phyloP scores from a whole-genome alignment of 2,888 invertebrate species.

The Trichopria drosophilae region DNA sequence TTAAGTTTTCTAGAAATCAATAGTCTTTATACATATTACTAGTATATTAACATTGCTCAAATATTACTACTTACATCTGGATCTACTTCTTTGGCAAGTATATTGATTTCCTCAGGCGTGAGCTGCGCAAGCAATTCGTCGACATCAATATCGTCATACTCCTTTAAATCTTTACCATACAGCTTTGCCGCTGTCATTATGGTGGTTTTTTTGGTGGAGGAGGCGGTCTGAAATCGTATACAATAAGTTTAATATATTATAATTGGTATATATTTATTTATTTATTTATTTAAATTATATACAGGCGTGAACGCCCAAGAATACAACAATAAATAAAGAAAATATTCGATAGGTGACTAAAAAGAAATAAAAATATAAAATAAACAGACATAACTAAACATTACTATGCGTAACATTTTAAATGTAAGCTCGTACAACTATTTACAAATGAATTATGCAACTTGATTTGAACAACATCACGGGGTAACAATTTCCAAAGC shows the following conservation, averaged over 20 bases:
- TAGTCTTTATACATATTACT: conserved; percentile 4
- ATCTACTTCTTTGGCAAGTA: conserved; percentile 97
- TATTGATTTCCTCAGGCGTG: conserved; percentile 92
- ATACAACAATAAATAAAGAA: too few relatives aligned
- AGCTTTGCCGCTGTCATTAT: conserved; percentile 89
- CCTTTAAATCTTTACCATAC: conserved; percentile 85
- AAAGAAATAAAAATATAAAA: conserved; percentile 37
- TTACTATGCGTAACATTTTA: too few relatives aligned
- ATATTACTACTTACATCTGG: conserved; percentile 84
- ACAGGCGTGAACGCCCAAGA: too few relatives aligned
- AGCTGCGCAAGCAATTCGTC: conserved; percentile 92
- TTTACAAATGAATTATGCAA: too few relatives aligned
- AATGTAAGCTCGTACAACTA: too few relatives aligned
- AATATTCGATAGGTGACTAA: too few relatives aligned
- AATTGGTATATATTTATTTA: too few relatives aligned
- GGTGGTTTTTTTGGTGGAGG: conserved; percentile 84
- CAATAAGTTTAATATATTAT: too few relatives aligned
- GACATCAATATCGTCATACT: conserved; percentile 93
- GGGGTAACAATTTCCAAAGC: too few relatives aligned
- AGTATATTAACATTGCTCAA: conserved; percentile 2
- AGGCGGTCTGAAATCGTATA: conserved; percentile 85
- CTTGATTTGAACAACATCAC: too few relatives aligned
- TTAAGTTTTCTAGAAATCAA: conserved; percentile 1
- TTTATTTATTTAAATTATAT: conserved; percentile 3
- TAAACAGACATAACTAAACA: too few relatives aligned